Evolutionary conservation across 2,797 vertebrate genomes (phyloP).

Genomic region (Parauchenoglanis ngamensis): DNA sequence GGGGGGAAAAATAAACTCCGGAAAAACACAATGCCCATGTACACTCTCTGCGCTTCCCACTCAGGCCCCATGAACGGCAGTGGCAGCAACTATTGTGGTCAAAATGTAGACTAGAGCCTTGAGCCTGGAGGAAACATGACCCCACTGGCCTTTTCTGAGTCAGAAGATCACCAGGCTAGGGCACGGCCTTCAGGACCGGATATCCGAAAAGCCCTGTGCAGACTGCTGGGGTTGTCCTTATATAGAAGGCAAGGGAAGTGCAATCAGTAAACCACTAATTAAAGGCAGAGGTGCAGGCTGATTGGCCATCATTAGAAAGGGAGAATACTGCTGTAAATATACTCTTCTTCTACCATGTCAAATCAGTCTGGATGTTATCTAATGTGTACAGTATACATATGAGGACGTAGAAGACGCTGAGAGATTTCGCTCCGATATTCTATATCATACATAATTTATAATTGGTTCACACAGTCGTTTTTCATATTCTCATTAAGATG

Average conservation of each 20-base stretch:
- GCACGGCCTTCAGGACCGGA: slow-evolving; percentile 69
- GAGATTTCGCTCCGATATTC: background rate
- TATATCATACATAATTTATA: background rate
- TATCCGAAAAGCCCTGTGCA: slow-evolving; percentile 67
- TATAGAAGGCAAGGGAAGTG: slow-evolving; percentile 68
- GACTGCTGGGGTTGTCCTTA: slow-evolving; percentile 59
- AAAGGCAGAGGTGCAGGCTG: slow-evolving; percentile 53
- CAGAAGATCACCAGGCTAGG: slow-evolving; percentile 66
- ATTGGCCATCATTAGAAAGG: slow-evolving; percentile 40
- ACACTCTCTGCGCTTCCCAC: slow-evolving; percentile 70
- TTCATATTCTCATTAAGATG: background rate
- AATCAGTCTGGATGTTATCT: slow-evolving; percentile 42
- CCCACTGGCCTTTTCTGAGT: slow-evolving; percentile 68
- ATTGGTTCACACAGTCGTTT: background rate
- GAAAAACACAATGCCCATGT: slow-evolving; percentile 71
- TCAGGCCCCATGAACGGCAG: slow-evolving; percentile 63
- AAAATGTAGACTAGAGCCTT: slow-evolving; percentile 63
- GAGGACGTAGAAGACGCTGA: background rate
- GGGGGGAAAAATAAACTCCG: slow-evolving; percentile 73
- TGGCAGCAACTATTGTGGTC: slow-evolving; percentile 66
- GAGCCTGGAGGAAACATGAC: slow-evolving; percentile 66
- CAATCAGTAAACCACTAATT: slow-evolving; percentile 66
- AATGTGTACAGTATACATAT: background rate
- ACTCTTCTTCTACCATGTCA: slow-evolving; percentile 1
- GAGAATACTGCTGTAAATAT: slow-evolving; percentile 44